Evolutionary conservation across 2,113 vertebrate genomes (phyloP).

Genomic region (Planiliza haematocheilus): DNA sequence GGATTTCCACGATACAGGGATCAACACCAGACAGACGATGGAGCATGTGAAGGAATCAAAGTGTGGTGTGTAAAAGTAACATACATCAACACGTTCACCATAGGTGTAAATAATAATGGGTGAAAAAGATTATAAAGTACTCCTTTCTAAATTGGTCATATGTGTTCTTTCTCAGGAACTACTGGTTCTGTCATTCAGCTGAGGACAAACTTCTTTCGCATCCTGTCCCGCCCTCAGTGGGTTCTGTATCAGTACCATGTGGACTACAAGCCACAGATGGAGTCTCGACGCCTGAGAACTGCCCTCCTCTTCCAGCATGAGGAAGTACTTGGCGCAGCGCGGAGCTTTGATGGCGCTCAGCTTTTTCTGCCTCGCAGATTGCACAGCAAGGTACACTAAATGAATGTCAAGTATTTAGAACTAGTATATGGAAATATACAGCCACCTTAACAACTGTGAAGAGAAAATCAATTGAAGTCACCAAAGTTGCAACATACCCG

Average conservation of each 20-base stretch:
- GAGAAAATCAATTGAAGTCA: too few species aligned
- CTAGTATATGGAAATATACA: too few species aligned
- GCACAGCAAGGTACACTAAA: conserved; percentile 75
- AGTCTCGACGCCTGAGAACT: conserved; percentile 87
- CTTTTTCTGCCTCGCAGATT: conserved; percentile 89
- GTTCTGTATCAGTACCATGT: conserved; percentile 94
- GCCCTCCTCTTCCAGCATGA: conserved; percentile 92
- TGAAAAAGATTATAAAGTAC: neutral
- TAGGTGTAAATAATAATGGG: neutral
- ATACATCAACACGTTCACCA: neutral
- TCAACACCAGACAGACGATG: conserved; percentile 90
- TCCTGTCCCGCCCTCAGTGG: conserved; percentile 92
- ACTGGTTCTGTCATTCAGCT: conserved; percentile 84
- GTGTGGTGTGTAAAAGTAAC: conserved; percentile 76
- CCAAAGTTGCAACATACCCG: neutral
- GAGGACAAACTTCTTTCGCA: conserved; percentile 88
- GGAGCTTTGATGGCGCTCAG: conserved; percentile 90
- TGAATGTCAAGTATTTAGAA: neutral
- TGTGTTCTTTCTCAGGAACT: conserved; percentile 79
- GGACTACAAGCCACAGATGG: conserved; percentile 90
- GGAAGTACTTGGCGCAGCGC: conserved; percentile 85
- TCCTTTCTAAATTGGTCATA: neutral
- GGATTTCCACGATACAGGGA: conserved; percentile 89
- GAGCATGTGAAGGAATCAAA: conserved; percentile 93
- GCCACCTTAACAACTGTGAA: too few species aligned